Evolutionary conservation across 2,888 invertebrate species (phyloP).

Genomic region (Dasypogon diadema): DNA sequence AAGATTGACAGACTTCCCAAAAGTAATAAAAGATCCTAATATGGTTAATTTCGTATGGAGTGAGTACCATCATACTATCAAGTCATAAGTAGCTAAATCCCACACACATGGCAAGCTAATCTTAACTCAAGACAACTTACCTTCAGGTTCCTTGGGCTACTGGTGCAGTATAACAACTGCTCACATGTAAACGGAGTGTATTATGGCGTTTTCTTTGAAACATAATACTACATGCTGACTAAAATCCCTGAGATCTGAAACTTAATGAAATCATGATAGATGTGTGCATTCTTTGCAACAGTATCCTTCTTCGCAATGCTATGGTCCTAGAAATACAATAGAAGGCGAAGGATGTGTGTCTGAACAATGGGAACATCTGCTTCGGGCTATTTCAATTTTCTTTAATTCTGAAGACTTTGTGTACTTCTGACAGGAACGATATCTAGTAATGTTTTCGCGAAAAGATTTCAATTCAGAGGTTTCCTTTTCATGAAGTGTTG

Average conservation of each 20-base stretch:
- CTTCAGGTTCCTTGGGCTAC: neutral
- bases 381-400: conserved; percentile 38
- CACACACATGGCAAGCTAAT: conserved; percentile 31
- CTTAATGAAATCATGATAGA: conserved; percentile 45
- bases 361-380: conserved; percentile 25
- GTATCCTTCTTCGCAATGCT: conserved; percentile 24
- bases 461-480: conserved; percentile 26
- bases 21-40: conserved; percentile 31
- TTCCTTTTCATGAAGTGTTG: neutral
- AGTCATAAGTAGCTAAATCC: conserved; percentile 18
- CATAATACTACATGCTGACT: conserved; percentile 33
- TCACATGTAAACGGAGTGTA: neutral
- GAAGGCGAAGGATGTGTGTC: conserved; percentile 17
- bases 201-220: conserved; percentile 37
- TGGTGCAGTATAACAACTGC: neutral
- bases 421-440: conserved; percentile 18
- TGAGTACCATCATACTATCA: too few species aligned
- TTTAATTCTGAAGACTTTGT: conserved; percentile 20
- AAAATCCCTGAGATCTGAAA: neutral
- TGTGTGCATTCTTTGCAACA: conserved; percentile 38
- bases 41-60: conserved; percentile 17
- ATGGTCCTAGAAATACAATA: conserved; percentile 14
- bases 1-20: conserved; percentile 16
- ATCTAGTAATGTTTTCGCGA: conserved; percentile 39
- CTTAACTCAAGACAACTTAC: neutral